These are phyloP conservation scores for Myotis yumanensis DNA, from an alignment of 2,113 vertebrate genomes.

Conservation along the genomic window DNA sequence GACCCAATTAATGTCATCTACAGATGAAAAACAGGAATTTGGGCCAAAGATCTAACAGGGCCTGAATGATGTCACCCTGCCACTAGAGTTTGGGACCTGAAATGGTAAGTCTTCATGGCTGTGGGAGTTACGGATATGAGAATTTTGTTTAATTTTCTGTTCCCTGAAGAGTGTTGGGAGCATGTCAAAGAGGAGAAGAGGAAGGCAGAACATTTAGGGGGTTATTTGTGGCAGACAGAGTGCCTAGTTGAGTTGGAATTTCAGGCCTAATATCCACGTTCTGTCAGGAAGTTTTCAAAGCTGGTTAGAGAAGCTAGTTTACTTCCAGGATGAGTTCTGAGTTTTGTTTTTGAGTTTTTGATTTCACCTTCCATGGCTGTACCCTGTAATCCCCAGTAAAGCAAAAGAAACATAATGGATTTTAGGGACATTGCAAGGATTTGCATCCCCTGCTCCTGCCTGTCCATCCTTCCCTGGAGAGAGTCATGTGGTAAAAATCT, in stretches of 20 bases:
- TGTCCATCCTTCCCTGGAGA: neutral
- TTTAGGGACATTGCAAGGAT: neutral
- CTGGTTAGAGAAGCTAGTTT: neutral
- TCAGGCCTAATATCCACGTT: neutral
- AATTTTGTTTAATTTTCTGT: neutral
- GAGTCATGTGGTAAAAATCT: neutral
- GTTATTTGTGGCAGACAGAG: neutral
- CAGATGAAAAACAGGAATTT: slow-evolving; percentile 25
- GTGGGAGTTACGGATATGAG: neutral
- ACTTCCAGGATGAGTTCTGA: neutral
- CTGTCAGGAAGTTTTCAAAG: neutral
- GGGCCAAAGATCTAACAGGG: neutral
- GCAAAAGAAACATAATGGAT: neutral
- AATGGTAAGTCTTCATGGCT: neutral
- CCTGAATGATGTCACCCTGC: slow-evolving; percentile 31
- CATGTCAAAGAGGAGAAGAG: neutral
- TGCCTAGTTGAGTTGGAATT: neutral
- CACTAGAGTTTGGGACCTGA: neutral
- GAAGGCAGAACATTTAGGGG: neutral
- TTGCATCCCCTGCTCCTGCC: neutral
- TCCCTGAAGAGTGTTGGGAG: neutral
- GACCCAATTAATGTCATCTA: slow-evolving; percentile 41
- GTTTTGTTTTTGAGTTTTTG: slow-evolving; percentile 12
- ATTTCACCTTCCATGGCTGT: neutral
- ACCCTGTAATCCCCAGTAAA: neutral